Base-by-base conservation (phyloP, 2,113 vertebrate species). In the Ptilorrhoa leucosticta region DNA sequence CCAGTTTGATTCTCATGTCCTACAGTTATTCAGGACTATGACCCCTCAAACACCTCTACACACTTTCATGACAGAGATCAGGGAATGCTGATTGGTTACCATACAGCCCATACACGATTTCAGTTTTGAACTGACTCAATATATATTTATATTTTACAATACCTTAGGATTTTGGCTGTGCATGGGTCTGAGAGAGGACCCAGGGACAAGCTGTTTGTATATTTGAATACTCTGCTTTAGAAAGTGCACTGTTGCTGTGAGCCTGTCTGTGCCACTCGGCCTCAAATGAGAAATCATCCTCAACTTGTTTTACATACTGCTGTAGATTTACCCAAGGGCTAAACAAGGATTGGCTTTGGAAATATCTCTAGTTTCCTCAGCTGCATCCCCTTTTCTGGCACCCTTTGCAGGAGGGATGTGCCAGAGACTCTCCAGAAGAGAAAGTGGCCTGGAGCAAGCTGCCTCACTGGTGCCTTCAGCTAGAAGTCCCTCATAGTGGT, bases 31-130 rank as follows among this genome's bases (percentile, higher is more conserved):
- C 23, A 58, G 47, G 21, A 17, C 27, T 26, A 9, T 22, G 50
- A 50, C 21, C 8, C 42, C 10, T 63, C 63, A 28, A 61, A 53
- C 31, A 65, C 8, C 30, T 53, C 23, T 42, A 27, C 0, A 0
- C 1, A 4, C 13, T 28, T 3, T 85, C 27, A 31, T 8, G 10
- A 39, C n/a, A 53, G 15, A 61, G 20, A 48, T 45, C 58, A 57
- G 31, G 28, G 15, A 45, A 39, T 13, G 10, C 16, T 77, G 16
- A 14, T 53, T 45, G 28, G 16, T 64, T 50, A 15, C 22, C 0
- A 0, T 33, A 45, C 12, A 77, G 15, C 5, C 21, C 15, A 23
- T 30, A 48, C 4, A 27, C 28, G 57, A 64, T 56, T 90, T 92
- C 42, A 61, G n/a, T 57, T 81, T 35, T 39, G 42, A 81, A 73